These are phyloP conservation scores for Tipula vernalis DNA, from an alignment of 2,888 invertebrate species.

Conservation along the genomic window DNA sequence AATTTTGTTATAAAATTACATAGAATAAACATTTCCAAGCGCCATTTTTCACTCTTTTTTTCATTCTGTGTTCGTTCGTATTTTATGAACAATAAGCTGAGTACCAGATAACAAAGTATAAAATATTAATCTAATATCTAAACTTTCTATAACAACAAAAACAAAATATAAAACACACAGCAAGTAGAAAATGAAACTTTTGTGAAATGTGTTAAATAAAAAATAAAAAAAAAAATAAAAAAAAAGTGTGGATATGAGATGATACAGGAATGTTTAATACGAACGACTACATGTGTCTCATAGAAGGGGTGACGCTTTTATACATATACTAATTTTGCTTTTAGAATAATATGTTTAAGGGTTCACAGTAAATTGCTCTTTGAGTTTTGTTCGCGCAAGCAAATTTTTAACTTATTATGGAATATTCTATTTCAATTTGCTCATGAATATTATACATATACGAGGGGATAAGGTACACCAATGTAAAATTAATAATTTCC, in stretches of 20 bases:
- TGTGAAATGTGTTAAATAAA: background rate
- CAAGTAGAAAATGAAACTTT: background rate
- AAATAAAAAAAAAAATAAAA: background rate
- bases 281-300: background rate
- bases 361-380: background rate
- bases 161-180: background rate
- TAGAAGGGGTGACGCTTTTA: background rate
- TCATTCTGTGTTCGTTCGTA: background rate
- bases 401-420: background rate
- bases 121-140: slow-evolving; percentile 4
- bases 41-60: background rate
- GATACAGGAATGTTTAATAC: background rate
- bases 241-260: background rate
- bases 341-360: background rate
- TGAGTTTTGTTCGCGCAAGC: background rate
- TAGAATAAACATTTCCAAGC: background rate
- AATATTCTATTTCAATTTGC: background rate
- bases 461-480: background rate
- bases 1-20: background rate
- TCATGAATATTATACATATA: background rate
- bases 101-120: slow-evolving; percentile 4
- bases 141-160: background rate
- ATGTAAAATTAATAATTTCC: background rate
- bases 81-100: slow-evolving; percentile 4
- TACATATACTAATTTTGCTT: background rate